Percentiles rank a stretch among this genome's conserved stretches.
phyloP scores from a whole-genome alignment of 2,888 invertebrate species.

The Athetis lepigone region DNA sequence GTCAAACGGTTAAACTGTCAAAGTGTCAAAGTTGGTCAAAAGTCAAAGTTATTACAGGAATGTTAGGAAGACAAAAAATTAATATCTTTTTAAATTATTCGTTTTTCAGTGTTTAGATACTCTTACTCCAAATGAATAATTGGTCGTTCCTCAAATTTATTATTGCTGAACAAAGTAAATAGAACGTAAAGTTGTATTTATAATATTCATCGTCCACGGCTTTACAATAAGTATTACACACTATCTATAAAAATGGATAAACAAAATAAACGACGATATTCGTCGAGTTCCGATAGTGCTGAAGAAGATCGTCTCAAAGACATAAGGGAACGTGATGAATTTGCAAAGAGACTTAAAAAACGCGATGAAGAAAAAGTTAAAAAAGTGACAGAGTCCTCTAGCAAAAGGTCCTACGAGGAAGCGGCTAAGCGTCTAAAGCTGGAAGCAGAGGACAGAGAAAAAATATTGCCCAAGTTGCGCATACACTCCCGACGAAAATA shows the following conservation, averaged over 20 bases:
- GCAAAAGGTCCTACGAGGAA: constrained; percentile 94
- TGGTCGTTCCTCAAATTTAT: neutral
- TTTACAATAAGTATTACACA: neutral
- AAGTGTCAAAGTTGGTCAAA: too few species aligned
- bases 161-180: neutral
- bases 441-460: constrained; percentile 96
- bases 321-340: constrained; percentile 97
- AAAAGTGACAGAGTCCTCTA: constrained; percentile 93
- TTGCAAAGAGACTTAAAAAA: constrained; percentile 96
- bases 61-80: too few species aligned
- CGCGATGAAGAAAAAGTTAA: constrained; percentile 97
- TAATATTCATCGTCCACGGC: neutral
- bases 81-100: too few species aligned
- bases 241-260: constrained; percentile 73
- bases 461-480: constrained; percentile 96
- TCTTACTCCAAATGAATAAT: too few species aligned
- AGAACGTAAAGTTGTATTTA: neutral
- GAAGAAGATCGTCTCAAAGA: constrained; percentile 96
- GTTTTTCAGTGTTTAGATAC: too few species aligned
- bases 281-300: constrained; percentile 92
- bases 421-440: constrained; percentile 97
- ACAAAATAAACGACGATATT: constrained; percentile 84
- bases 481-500: constrained; percentile 98
- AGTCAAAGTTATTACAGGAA: too few species aligned
- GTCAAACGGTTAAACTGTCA: too few species aligned